A percentile compares a stretch with the other conserved stretches of the same genome.
phyloP scores from a whole-genome alignment of 2,888 invertebrate species.

The Oeneis ivallda region DNA sequence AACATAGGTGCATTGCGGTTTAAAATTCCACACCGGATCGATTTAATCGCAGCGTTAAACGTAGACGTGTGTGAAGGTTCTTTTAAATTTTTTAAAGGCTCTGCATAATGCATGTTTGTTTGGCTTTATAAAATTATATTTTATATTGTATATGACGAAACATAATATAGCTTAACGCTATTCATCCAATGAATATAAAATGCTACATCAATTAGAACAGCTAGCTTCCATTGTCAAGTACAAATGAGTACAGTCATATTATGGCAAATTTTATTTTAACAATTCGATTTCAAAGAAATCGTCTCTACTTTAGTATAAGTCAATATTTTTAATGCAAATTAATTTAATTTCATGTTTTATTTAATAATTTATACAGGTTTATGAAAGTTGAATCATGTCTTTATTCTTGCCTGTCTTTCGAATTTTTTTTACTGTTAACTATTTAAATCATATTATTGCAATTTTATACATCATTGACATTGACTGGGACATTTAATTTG shows the following conservation, averaged over 20 bases:
- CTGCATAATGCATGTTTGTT: slow-evolving; percentile 19
- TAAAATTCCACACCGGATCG: neutral
- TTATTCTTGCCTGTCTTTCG: slow-evolving; percentile 64
- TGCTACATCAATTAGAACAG: neutral
- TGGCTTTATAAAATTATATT: slow-evolving; percentile 18
- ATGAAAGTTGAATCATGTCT: slow-evolving; percentile 56
- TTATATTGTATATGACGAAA: slow-evolving; percentile 2
- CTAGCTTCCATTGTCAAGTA: slow-evolving; percentile 42
- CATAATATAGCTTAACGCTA: slow-evolving; percentile 5
- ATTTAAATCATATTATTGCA: slow-evolving; percentile 42
- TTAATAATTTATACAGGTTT: slow-evolving; percentile 52
- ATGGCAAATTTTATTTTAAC: slow-evolving; percentile 48
- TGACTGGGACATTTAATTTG: slow-evolving; percentile 18
- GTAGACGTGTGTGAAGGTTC: neutral
- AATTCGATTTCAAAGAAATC: slow-evolving; percentile 68
- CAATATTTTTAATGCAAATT: slow-evolving; percentile 45
- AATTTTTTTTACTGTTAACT: slow-evolving; percentile 28
- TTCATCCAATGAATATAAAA: slow-evolving; percentile 15
- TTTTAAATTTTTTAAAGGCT: slow-evolving; percentile 4
- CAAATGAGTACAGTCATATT: slow-evolving; percentile 56
- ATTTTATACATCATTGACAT: slow-evolving; percentile 35
- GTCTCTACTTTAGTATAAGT: slow-evolving; percentile 49
- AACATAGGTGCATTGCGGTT: neutral
- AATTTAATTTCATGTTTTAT: slow-evolving; percentile 38
- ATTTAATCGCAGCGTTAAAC: neutral